Percentiles rank a stretch among this genome's conserved stretches.
phyloP scores from a whole-genome alignment of 2,113 vertebrate species.

The Leptosomus discolor region DNA sequence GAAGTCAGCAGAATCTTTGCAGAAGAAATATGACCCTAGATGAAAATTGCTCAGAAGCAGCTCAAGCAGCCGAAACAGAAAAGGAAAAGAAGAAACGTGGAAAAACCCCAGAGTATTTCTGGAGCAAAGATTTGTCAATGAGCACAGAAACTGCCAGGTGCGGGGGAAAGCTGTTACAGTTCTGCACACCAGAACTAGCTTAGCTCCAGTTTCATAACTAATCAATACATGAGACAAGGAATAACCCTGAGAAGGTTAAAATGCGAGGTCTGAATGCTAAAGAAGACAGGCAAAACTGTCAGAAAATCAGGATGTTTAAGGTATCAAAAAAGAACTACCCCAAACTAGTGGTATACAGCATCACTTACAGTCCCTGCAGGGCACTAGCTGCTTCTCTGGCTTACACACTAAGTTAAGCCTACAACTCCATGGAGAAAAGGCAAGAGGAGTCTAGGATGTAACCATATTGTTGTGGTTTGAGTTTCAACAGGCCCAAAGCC shows the following conservation, averaged over 20 bases:
- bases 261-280: not conserved
- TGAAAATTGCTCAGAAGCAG: not conserved
- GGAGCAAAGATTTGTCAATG: not conserved
- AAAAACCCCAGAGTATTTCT: not conserved
- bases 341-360: not conserved
- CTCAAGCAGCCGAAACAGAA: not conserved
- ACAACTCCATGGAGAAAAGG: not conserved
- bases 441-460: not conserved
- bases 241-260: not conserved
- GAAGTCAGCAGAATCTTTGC: not conserved
- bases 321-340: not conserved
- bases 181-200: not conserved
- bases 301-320: not conserved
- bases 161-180: not conserved
- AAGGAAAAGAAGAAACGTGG: not conserved
- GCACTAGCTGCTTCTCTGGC: not conserved
- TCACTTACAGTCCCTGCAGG: not conserved
- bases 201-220: not conserved
- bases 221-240: not conserved
- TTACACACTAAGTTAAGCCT: not conserved
- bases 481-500: not conserved
- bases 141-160: not conserved
- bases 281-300: not conserved
- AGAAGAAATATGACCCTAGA: not conserved
- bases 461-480: not conserved